Evolutionary conservation across 2,113 vertebrate species (phyloP), one percentile per base, ranked within the genome.

Genomic region (Paradoxurus hermaphroditus): DNA sequence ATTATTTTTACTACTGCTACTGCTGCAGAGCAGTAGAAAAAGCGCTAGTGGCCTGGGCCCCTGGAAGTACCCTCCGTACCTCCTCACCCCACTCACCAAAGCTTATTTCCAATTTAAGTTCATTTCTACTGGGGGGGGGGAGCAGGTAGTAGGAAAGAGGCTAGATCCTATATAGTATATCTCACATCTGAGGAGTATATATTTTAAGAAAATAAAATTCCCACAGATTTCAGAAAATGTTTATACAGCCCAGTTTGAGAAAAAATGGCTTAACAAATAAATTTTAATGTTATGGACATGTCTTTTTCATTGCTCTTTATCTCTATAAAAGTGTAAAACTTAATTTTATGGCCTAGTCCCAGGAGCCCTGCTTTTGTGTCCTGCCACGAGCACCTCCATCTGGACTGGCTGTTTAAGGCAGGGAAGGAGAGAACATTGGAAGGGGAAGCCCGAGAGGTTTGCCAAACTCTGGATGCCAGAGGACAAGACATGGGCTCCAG

Each of bases 141-240:
- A 8, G 8, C 13, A n/a, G 18, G 51, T 53, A 59, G 41, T 4
- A 70, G 44, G 14, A 78, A 92, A 51, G 4, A 67, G 21, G 34
- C 39, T 84, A 11, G 12, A 46, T 95, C 91, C 51, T n/a, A 8
- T 18, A 23, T 34, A 65, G 15, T 27, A 12, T 18, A 36, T 86
- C 78, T 95, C 41, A 36, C 62, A 39, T n/a, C 65, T 36, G 4
- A 94, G 18, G 51, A 44, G 3, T 56, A 59, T 78, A 68, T 62
- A 51, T 78, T 93, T 91, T 67, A 72, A 97, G n/a, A 44, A 89
- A 82, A 59, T 86, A 29, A 53, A 85, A 67, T 51, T 89, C 34
- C 83, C 73, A 82, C 36, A 77, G 13, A 83, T 3, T 39, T 62
- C 11, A 72, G 11, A 86, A 23, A 63, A 94, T 39, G 51, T 29